These are phyloP conservation scores for Halocynthia roretzi DNA, from an alignment of 23 tunicate species.

Conservation along the genomic window DNA sequence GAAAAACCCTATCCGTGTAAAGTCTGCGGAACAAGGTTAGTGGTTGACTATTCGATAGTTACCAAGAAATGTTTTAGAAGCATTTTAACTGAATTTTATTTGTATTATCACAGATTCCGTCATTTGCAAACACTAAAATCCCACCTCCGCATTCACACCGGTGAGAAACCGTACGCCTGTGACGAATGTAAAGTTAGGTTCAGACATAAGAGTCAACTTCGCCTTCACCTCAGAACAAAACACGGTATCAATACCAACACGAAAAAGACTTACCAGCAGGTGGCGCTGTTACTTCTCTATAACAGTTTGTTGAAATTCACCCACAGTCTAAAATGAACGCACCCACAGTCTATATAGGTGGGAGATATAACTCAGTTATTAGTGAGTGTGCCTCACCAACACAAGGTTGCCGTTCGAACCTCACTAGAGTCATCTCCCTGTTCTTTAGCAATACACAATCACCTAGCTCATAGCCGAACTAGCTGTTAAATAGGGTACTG, in stretches of 20 bases:
- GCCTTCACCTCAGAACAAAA: conserved; percentile 81
- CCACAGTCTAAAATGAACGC: too few relatives aligned
- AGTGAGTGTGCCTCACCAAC: too few relatives aligned
- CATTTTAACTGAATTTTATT: neutral
- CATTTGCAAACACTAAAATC: conserved; percentile 89
- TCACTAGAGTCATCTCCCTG: too few relatives aligned
- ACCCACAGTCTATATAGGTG: too few relatives aligned
- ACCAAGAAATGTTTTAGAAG: neutral
- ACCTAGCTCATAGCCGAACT: too few relatives aligned
- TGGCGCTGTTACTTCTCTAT: neutral
- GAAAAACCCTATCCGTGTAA: conserved; percentile 94
- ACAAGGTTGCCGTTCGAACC: too few relatives aligned
- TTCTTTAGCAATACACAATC: too few relatives aligned
- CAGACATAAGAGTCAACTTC: conserved; percentile 90
- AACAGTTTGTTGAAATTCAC: neutral
- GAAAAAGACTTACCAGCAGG: conserved; percentile 85
- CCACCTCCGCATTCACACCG: conserved; percentile 85
- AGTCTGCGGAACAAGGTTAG: conserved; percentile 89
- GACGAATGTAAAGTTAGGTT: conserved; percentile 71
- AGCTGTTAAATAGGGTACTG: too few relatives aligned
- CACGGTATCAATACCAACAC: conserved; percentile 96
- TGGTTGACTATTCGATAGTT: neutral
- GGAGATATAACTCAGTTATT: too few relatives aligned
- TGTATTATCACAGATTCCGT: conserved; percentile 48
- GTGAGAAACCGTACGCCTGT: conserved; percentile 93